Evolutionary conservation across 1,140 invertebrate genomes (phyloP), one percentile per base, ranked within the genome.

Genomic region (Lucilia sericata): DNA sequence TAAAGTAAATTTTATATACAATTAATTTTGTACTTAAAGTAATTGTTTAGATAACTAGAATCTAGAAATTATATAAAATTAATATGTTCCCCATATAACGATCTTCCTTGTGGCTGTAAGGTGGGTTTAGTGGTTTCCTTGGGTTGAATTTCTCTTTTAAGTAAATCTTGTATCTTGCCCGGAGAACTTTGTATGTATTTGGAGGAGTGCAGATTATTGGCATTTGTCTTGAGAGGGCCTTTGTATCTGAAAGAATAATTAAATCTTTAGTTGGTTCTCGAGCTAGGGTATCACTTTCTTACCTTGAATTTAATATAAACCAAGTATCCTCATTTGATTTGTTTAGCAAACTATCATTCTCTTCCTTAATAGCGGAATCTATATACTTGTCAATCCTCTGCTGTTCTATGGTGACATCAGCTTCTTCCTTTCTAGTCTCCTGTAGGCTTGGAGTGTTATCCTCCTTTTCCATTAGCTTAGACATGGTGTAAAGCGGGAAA

Each of bases 271-370:
- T n/a, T 60, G n/a, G 14, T 60, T 60, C 55, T 60, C n/a, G 1
- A 30, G 25, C 25, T 30, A 30, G 3, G 3, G 25, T 30, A 30
- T 30, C 0, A 2, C 10, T 0, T 2, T 1, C 51, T 82, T 21
- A 90, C 89, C 88, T 87, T 14, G 89, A 90, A 78, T 90, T 90
- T 5, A 89, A 51, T 3, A 90, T 90, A 19, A 90, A 89, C 89
- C 89, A 90, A 21, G 89, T 90, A 55, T 85, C 86, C 42, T 60
- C 83, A 19, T n/a, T 74, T 13, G 55, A 12, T 17, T 80, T 76
- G 13, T 10, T 19, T 2, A 14, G 55, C 14, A 21, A 25, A 2
- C 78, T 70, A 34, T 42, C 75, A 19, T 60, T 21, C 1, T 65
- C 82, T 25, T 49, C 70, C 60, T 78, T 13, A 10, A 36, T 34